phyloP scores from a whole-genome alignment of 2,113 vertebrate genomes.

The Ameiurus melas region DNA sequence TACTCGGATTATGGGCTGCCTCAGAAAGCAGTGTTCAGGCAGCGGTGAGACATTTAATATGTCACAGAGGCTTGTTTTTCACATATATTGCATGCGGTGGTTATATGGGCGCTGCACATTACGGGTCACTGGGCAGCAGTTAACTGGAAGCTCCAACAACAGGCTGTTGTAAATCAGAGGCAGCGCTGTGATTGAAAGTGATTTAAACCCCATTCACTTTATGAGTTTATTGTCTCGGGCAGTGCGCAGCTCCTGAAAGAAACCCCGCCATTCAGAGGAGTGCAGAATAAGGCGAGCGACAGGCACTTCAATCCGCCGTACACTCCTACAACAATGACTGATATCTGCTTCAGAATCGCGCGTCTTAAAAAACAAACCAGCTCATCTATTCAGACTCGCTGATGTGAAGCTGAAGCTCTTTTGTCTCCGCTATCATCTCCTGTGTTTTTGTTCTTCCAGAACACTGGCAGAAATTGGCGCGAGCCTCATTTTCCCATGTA shows the following conservation, averaged over 20 bases:
- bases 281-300: conserved; percentile 32
- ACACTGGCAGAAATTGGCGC: conserved; percentile 58
- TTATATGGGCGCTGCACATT: conserved; percentile 42
- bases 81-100: conserved; percentile 18
- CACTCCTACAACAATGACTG: conserved; percentile 47
- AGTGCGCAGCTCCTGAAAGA: conserved; percentile 55
- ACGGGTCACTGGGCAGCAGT: conserved; percentile 44
- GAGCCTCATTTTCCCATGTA: conserved; percentile 72
- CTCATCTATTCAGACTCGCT: conserved; percentile 60
- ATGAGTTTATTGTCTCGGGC: conserved; percentile 66
- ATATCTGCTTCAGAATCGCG: conserved; percentile 50
- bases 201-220: conserved; percentile 66
- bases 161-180: conserved; percentile 58
- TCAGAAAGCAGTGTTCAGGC: not conserved
- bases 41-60: not conserved
- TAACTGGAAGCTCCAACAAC: conserved; percentile 51
- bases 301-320: not conserved
- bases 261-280: conserved; percentile 48
- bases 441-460: conserved; percentile 55
- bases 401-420: conserved; percentile 64
- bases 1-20: not conserved
- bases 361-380: conserved; percentile 43
- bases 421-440: conserved; percentile 61
- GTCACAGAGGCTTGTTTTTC: not conserved
- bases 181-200: conserved; percentile 60